Conservation (phyloP, 2,888 invertebrate genomes). For the Chydorus sphaericus region DNA sequence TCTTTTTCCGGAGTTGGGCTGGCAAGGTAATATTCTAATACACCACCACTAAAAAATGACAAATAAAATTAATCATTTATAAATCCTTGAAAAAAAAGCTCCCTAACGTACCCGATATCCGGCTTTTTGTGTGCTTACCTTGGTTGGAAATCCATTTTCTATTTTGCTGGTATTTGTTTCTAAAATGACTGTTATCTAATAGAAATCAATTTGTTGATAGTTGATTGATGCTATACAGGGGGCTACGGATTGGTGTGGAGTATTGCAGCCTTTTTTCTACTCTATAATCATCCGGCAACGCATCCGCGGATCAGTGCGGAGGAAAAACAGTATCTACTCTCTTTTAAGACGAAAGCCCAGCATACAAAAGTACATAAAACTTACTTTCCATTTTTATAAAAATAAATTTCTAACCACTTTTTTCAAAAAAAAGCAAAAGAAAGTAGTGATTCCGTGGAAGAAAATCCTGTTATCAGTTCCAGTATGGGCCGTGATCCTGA, state of each 20-base stretch:
- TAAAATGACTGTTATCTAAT: slow-evolving; percentile 6
- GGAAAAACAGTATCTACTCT: slow-evolving; percentile 27
- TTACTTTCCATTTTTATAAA: not conserved
- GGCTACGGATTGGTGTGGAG: slow-evolving; percentile 33
- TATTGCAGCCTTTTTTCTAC: slow-evolving; percentile 31
- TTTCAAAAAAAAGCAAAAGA: slow-evolving; percentile 21
- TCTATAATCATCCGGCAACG: slow-evolving; percentile 37
- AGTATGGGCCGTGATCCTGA: slow-evolving; percentile 33
- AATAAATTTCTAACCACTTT: slow-evolving; percentile 1
- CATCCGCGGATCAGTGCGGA: slow-evolving; percentile 37
- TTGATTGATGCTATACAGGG: slow-evolving; percentile 23
- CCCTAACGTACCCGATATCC: slow-evolving; percentile 39
- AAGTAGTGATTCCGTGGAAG: slow-evolving; percentile 32
- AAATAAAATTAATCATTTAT: too few species aligned
- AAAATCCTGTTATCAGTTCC: slow-evolving; percentile 34
- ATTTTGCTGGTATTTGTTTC: slow-evolving; percentile 39
- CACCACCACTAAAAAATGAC: too few species aligned
- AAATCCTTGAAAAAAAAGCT: too few species aligned
- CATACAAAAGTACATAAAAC: not conserved
- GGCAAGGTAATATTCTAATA: too few species aligned
- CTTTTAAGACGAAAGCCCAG: too few species aligned
- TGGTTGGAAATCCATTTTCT: slow-evolving; percentile 45
- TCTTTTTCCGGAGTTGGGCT: slow-evolving; percentile 34
- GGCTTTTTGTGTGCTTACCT: slow-evolving; percentile 38
- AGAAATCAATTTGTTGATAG: not conserved